phyloP scores from a whole-genome alignment of 2,797 vertebrate species.

The Crax fasciolata region DNA sequence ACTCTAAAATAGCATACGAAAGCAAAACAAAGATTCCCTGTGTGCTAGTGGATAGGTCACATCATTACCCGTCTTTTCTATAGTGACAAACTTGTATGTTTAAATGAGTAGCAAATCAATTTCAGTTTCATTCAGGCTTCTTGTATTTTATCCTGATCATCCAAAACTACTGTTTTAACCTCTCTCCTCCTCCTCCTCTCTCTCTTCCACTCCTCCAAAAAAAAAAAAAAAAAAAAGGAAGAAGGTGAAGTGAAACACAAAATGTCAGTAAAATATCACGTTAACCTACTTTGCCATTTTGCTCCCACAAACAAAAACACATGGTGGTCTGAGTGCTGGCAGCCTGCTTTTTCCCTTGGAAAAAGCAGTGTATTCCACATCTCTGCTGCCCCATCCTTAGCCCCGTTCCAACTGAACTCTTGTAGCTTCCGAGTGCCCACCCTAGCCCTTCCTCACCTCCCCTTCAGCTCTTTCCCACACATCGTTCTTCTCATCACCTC shows the following conservation, averaged over 20 bases:
- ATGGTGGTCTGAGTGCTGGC: background rate
- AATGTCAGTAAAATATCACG: background rate
- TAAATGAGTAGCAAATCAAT: background rate
- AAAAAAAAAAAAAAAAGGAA: background rate
- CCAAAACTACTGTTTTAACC: background rate
- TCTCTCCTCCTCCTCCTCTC: background rate
- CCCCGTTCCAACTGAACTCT: background rate
- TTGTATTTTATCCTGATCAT: background rate
- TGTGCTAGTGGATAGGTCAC: background rate
- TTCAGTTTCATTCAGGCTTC: background rate
- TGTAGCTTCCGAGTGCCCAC: background rate
- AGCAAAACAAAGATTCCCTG: conserved; percentile 22
- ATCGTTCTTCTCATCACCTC: background rate
- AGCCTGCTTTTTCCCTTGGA: background rate
- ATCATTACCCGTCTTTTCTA: background rate
- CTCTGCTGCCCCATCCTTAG: background rate
- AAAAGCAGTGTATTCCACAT: background rate
- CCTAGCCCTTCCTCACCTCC: background rate
- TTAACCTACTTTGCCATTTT: background rate
- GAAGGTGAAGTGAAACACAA: background rate
- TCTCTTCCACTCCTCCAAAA: too few relatives aligned
- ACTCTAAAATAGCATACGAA: conserved; percentile 6
- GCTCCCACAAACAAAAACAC: background rate
- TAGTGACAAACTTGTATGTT: background rate
- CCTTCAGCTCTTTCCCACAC: background rate